Percentiles rank a stretch among this genome's conserved stretches.
Conservation (phyloP, 2,797 vertebrate species). For the Molossus molossus region DNA sequence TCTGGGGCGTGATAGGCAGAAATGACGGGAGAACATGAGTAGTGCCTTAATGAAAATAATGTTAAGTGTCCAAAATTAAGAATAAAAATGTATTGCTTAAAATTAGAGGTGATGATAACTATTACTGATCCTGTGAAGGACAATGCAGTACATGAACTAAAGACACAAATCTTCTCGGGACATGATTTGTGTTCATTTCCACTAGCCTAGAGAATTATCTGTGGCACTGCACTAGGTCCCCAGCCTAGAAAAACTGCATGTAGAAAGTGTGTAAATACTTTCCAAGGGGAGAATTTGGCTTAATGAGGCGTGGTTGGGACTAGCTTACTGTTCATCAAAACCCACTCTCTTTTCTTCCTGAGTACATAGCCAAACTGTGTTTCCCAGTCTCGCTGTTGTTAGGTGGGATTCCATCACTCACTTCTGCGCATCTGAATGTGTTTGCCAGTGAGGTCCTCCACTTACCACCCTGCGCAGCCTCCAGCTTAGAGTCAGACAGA, state of each 20-base stretch:
- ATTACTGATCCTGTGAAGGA: neutral
- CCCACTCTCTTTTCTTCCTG: neutral
- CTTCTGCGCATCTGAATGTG: neutral
- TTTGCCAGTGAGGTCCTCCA: neutral
- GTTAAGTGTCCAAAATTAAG: neutral
- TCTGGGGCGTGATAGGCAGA: neutral
- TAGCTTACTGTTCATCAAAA: conserved; percentile 25
- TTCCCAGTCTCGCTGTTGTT: neutral
- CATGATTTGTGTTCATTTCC: conserved; percentile 11
- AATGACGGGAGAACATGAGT: neutral
- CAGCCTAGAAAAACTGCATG: conserved; percentile 2
- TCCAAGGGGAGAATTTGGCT: neutral
- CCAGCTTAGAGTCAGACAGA: conserved; percentile 4
- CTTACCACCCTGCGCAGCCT: neutral
- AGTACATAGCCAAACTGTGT: neutral
- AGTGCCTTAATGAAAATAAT: conserved; percentile 18
- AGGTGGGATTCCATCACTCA: neutral
- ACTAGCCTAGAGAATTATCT: neutral
- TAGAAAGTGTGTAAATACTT: conserved; percentile 11
- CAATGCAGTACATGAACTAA: neutral
- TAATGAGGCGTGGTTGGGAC: neutral
- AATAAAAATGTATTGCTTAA: neutral
- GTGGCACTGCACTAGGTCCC: neutral
- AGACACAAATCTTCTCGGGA: neutral
- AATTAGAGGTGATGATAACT: neutral